These are phyloP conservation scores for Perca schrenkii DNA, from an alignment of 2,113 vertebrate species.

Conservation along the genomic window DNA sequence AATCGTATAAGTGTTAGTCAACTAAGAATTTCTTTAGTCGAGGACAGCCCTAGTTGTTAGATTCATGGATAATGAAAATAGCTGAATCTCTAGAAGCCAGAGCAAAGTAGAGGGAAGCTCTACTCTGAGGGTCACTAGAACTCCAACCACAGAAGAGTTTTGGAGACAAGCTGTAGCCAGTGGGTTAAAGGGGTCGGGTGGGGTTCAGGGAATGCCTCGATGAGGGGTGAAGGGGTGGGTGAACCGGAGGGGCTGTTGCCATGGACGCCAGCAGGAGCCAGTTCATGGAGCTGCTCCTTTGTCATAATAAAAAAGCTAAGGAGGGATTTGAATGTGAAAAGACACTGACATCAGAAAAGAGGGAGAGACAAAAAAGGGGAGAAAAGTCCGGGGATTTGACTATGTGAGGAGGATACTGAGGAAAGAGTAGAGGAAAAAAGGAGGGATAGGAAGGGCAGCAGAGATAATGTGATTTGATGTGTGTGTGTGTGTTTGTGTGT, in stretches of 20 bases:
- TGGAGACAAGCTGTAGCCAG: constrained; percentile 18
- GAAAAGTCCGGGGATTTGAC: constrained; percentile 70
- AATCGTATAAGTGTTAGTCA: no score
- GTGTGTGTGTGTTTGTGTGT: constrained; percentile 20
- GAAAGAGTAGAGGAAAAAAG: constrained; percentile 36
- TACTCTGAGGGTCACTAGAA: constrained; percentile 15
- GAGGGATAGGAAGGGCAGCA: constrained; percentile 36
- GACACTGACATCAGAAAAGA: constrained; percentile 68
- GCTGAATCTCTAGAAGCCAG: neutral
- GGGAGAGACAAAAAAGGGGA: constrained; percentile 56
- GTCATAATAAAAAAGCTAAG: constrained; percentile 73
- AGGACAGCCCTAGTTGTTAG: neutral
- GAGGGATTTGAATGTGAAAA: constrained; percentile 82
- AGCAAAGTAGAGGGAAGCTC: neutral
- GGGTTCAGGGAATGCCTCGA: constrained; percentile 60
- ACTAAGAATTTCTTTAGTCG: no score
- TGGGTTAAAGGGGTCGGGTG: constrained; percentile 48
- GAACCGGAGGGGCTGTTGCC: constrained; percentile 64
- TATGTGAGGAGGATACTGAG: constrained; percentile 62
- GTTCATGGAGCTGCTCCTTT: constrained; percentile 72
- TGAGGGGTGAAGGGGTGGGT: constrained; percentile 24
- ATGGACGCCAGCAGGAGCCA: constrained; percentile 72
- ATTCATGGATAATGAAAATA: neutral
- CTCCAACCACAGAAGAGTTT: constrained; percentile 11
- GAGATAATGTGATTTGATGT: constrained; percentile 60